Evolutionary conservation across 2,113 vertebrate genomes (phyloP), one percentile per base, ranked within the genome.

Genomic region (Nesogale talazaci): DNA sequence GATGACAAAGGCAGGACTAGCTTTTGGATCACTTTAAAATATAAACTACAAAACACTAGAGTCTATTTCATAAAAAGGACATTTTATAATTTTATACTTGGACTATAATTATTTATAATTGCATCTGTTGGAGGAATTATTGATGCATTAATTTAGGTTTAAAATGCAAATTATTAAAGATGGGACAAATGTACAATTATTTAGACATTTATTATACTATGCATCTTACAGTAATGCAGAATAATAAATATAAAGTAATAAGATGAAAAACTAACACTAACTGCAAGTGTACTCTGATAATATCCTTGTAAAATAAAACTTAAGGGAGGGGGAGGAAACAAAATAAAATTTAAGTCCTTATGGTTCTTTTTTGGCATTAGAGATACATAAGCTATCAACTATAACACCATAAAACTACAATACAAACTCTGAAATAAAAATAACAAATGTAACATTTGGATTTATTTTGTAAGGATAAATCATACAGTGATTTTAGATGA

Each of bases 401-500:
- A 22, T 34, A 85, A 76, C 81, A 22, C 77, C 85, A 57, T 90
- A 38, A 94, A 88, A 77, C 83, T 89, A 88, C 72, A 72, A 78
- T 81, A 19, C 36, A 22, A 57, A 84, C 89, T 95, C 57, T 94
- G 74, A 92, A 94, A 57, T 89, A 90, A 91, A 19, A n/a, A n/a
- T n/a, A n/a, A 15, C 77, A 80, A 87, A 67, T 63, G 0, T 92
- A 92, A 95, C 38, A 5, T 78, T 94, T 93, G 61, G 74, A 19
- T 95, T 95, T 83, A 29, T 93, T 97, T 97, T 97, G 20, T 86
- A 91, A 99, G 99, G 97, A 99, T 99, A 98, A 99, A 99, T 97
- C 99, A 99, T 95, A 99, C 99, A 0, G 99, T 99, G 63, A 98
- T 99, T 97, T 98, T 99, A 95, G 99, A 99, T 57, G 99, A 99